Conservation (phyloP, 2,113 vertebrate species). For the Cebidichthys violaceus region DNA sequence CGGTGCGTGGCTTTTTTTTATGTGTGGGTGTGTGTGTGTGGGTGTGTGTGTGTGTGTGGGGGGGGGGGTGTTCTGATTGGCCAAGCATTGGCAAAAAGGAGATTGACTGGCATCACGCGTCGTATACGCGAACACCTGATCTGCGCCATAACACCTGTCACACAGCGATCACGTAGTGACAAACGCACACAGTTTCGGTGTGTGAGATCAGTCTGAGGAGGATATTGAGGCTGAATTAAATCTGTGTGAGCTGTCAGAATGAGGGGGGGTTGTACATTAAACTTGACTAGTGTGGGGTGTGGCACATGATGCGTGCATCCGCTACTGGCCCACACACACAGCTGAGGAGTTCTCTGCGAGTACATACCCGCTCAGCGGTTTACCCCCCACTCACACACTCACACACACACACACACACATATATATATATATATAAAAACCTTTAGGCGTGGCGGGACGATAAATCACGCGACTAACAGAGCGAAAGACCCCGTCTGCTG, state of each 20-base stretch:
- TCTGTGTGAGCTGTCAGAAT: constrained; percentile 50
- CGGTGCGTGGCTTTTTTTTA: too few relatives aligned
- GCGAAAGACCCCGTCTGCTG: constrained; percentile 51
- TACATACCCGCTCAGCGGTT: constrained; percentile 40
- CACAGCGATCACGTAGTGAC: too few relatives aligned
- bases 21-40: too few relatives aligned
- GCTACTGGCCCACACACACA: neutral
- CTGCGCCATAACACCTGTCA: constrained; percentile 55
- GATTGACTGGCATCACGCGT: constrained; percentile 34
- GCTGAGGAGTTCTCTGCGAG: neutral
- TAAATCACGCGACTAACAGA: constrained; percentile 70
- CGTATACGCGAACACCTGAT: constrained; percentile 47
- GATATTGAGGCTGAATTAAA: constrained; percentile 48
- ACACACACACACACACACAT: neutral
- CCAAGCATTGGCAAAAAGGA: neutral
- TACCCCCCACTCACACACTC: constrained; percentile 15
- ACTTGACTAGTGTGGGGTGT: constrained; percentile 28
- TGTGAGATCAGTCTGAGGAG: constrained; percentile 33
- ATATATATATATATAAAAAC: constrained; percentile 44
- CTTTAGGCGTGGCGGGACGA: constrained; percentile 50
- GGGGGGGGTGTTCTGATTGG: constrained; percentile 23
- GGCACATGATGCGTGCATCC: constrained; percentile 26
- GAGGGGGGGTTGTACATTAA: constrained; percentile 27
- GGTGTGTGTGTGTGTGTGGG: neutral
- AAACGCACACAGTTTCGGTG: neutral